Conservation (phyloP, 2,113 vertebrate species). For the Oryzias celebensis region DNA sequence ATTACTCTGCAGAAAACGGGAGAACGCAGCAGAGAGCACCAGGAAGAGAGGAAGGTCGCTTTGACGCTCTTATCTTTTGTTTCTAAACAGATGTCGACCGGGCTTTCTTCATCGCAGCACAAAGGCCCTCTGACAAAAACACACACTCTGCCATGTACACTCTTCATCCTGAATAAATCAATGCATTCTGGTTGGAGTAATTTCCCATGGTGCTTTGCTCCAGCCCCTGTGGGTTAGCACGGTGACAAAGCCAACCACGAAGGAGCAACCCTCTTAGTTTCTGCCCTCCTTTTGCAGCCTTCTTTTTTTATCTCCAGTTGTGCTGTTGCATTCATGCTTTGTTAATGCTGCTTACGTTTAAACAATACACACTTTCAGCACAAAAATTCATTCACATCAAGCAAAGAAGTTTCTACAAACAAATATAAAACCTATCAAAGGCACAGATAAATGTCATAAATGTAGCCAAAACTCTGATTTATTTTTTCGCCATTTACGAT, state of each 20-base stretch:
- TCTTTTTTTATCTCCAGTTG: slow-evolving; percentile 10
- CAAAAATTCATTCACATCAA: no score
- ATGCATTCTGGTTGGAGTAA: slow-evolving; percentile 90
- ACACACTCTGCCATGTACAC: slow-evolving; percentile 59
- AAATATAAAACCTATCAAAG: no score
- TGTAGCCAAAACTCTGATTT: no score
- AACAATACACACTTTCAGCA: no score
- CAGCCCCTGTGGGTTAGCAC: slow-evolving; percentile 70
- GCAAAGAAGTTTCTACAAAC: no score
- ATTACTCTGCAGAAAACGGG: slow-evolving; percentile 66
- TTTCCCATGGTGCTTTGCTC: slow-evolving; percentile 90
- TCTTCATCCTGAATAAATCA: slow-evolving; percentile 80
- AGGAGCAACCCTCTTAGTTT: slow-evolving; percentile 75
- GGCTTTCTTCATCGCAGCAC: slow-evolving; percentile 70
- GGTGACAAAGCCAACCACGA: slow-evolving; percentile 88
- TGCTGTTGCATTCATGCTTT: slow-evolving; percentile 8
- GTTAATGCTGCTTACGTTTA: not conserved
- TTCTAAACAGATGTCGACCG: slow-evolving; percentile 74
- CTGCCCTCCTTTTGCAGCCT: slow-evolving; percentile 20
- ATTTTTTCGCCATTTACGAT: no score
- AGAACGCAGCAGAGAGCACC: slow-evolving; percentile 44
- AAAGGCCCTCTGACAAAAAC: slow-evolving; percentile 67
- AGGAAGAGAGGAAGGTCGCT: slow-evolving; percentile 37
- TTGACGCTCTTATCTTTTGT: slow-evolving; percentile 57
- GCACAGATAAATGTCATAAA: no score